Conservation (phyloP, 2,888 invertebrate species). For the Tuta absoluta region DNA sequence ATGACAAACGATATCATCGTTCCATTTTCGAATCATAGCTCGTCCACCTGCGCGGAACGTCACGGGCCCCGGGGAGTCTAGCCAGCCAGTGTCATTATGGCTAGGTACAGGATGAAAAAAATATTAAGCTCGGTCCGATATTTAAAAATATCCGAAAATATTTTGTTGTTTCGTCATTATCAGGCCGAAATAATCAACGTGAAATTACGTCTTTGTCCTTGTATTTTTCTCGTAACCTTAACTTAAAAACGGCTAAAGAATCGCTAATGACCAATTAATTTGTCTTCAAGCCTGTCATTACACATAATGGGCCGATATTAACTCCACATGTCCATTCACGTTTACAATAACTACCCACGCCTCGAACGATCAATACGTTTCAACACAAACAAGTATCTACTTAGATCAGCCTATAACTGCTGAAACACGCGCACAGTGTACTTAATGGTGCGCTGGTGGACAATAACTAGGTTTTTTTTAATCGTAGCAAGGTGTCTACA, state of each 20-base stretch:
- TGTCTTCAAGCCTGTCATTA: conserved; percentile 15
- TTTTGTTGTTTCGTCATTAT: neutral
- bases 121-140: neutral
- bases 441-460: conserved; percentile 54
- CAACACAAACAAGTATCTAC: conserved; percentile 41
- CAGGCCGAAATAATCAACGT: neutral
- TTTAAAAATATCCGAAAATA: neutral
- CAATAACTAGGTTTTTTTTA: conserved; percentile 53
- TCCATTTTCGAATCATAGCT: conserved; percentile 57
- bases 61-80: conserved; percentile 41
- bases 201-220: conserved; percentile 13
- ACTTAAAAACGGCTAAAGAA: conserved; percentile 14
- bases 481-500: conserved; percentile 52
- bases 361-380: conserved; percentile 30
- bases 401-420: conserved; percentile 43
- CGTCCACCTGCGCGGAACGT: conserved; percentile 47
- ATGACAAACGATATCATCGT: conserved; percentile 57
- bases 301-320: conserved; percentile 13
- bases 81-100: conserved; percentile 36
- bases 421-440: conserved; percentile 56
- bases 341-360: conserved; percentile 13
- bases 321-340: conserved; percentile 9
- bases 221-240: neutral
- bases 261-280: conserved; percentile 20
- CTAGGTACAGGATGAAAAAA: neutral